These are phyloP conservation scores for Opisthocomus hoazin DNA, from an alignment of 2,113 vertebrate genomes.

Conservation along the genomic window DNA sequence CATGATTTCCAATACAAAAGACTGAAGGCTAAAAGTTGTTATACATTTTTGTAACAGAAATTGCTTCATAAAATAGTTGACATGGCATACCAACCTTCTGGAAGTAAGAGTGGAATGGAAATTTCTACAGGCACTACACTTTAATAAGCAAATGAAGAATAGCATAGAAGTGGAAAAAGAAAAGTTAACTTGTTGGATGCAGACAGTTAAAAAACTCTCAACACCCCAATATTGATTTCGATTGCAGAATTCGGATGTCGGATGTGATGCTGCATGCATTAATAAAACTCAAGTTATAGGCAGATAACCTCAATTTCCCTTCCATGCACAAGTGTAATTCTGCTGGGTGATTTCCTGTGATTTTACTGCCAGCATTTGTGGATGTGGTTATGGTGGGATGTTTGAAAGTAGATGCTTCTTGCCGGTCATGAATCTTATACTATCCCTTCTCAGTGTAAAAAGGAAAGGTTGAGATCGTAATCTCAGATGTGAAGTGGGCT, in stretches of 20 bases:
- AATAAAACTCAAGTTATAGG: not conserved
- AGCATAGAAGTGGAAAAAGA: not conserved
- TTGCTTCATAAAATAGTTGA: not conserved
- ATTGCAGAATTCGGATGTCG: not conserved
- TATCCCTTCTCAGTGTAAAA: not conserved
- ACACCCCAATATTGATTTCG: accelerated
- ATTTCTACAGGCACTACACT: not conserved
- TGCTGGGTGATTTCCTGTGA: not conserved
- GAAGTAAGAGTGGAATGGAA: not conserved
- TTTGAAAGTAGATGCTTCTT: not conserved
- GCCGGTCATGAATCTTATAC: not conserved
- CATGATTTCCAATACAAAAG: not conserved
- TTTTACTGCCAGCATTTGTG: not conserved
- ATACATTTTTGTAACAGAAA: not conserved
- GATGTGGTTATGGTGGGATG: not conserved
- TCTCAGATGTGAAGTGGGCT: not conserved
- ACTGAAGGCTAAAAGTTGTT: not conserved
- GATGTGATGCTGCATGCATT: not conserved
- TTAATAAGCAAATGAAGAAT: not conserved
- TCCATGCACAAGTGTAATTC: not conserved
- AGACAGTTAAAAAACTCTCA: accelerated
- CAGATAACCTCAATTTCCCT: not conserved
- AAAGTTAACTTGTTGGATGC: not conserved
- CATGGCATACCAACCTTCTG: not conserved
- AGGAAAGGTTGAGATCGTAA: not conserved